Evolutionary conservation across 2,888 invertebrate genomes (phyloP), one percentile per base, ranked within the genome.

Genomic region (Argyresthia goedartella): DNA sequence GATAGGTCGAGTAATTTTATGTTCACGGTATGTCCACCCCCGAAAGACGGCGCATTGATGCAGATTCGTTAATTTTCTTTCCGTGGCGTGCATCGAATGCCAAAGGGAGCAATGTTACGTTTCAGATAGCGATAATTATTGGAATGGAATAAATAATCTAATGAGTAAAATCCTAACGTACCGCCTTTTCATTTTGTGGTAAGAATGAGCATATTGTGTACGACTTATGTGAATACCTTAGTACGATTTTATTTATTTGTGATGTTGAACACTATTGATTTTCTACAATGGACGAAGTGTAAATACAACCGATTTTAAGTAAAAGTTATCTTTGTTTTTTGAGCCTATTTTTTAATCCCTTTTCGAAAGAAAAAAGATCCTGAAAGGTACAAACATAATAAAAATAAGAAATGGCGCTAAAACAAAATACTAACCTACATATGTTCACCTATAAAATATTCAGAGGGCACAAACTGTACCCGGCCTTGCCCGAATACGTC

Each of bases 281-380:
- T 85, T 85, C 82, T 85, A 85, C 82, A 75, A 81, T 77, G 84
- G 84, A 84, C 84, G 81, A 82, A 81, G 81, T 86, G 86, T 86
- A 86, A 86, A 86, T 86, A 86, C 86, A 86, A 86, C 85, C 85
- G 84, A 85, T 85, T 82, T 80, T 81, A 82, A 85, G 85, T 85
- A 86, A 85, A 84, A 69, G 79, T 81, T 84, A 81, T n/a, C 82
- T 84, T 85, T 84, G 81, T 86, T 84, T 85, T 45, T 73, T 65
- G 73, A 69, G 76, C 78, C 80, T 79, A 76, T 82, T 85, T 81
- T 81, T 82, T 84, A 81, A n/a, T 43, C 11, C 43, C 25, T 6
- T 25, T 25, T 2, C 25, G 3, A 25, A 25, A 25, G 6, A 6
- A 25, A 25, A 25, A 25, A 25, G 6, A 25, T 25, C 25, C 25